Evolutionary conservation across 2,113 vertebrate species (phyloP), one percentile per base, ranked within the genome.

Genomic region (Myotis yumanensis): DNA sequence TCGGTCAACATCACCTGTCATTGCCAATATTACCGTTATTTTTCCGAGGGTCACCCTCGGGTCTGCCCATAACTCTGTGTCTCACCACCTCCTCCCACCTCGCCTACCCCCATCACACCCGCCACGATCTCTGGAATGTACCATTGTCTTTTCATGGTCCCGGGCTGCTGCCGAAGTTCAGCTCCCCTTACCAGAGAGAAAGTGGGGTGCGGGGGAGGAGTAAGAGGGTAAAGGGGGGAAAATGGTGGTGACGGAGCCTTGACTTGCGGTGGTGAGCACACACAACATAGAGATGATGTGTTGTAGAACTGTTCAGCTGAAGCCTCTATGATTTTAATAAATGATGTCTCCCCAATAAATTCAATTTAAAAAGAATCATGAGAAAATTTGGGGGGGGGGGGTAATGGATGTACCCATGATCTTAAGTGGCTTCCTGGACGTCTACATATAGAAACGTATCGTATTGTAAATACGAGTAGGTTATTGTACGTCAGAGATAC

Each of bases 91-190:
- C 28, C 40, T 15, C 11, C 62, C 32, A 4, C 11, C 12, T 1
- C 3, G 9, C 43, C 11, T 14, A 2, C 20, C 11, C 35, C n/a
- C 14, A 1, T 6, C 54, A 9, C 23, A 28, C 30, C 69, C 10
- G 59, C 15, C 32, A 7, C 35, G 12, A 4, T 40, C 57, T 48
- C 43, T 4, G 7, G n/a, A 46, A 25, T 9, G 2, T 0, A 0
- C 9, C 40, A 14, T 5, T 4, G 1, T 14, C n/a, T 59, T 69
- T n/a, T 30, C 15, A 2, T 18, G 11, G 20, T 66, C n/a, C 62
- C 28, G 2, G 52, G 30, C 76, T 11, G 11, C 25, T 32, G n/a
- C 16, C 2, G 7, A 11, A 3, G 17, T 25, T 82, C 37, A 0
- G 40, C 25, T 15, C 23, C 11, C 11, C 28, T 18, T n/a, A 7